phyloP scores from a whole-genome alignment of 2,797 vertebrate species.

The Eulemur albifrons region DNA sequence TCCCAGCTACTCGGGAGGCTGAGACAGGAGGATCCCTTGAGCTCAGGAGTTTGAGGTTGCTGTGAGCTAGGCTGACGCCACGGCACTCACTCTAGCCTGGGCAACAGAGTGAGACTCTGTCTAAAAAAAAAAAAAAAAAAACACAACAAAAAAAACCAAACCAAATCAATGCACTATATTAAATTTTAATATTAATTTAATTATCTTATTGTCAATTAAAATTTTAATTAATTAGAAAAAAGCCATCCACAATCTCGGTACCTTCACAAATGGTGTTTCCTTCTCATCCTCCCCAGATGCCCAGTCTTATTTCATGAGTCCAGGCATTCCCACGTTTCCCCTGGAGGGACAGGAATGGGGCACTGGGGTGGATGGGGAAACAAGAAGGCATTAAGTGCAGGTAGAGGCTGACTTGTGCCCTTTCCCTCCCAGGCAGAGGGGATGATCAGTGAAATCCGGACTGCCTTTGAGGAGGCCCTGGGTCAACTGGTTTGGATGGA shows the following conservation, averaged over 20 bases:
- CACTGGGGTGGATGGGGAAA: accelerated
- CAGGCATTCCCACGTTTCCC: not conserved
- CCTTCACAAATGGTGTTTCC: not conserved
- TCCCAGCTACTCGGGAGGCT: no score
- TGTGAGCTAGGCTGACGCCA: no score
- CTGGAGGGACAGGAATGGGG: not conserved
- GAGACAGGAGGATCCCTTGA: no score
- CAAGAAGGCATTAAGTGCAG: not conserved
- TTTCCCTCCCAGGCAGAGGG: conserved; percentile 90
- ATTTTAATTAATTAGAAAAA: conserved; percentile 19
- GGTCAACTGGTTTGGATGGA: conserved; percentile 95
- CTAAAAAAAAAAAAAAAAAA: no score
- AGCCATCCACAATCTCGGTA: not conserved
- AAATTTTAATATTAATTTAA: conserved; percentile 15
- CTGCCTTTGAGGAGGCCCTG: conserved; percentile 92
- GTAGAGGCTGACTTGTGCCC: not conserved
- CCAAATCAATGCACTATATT: not conserved
- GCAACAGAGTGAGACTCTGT: not conserved
- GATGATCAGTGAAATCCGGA: conserved; percentile 95
- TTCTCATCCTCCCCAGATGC: not conserved
- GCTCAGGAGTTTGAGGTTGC: no score
- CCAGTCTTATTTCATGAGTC: not conserved
- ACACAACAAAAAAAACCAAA: no score
- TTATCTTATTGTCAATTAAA: not conserved
- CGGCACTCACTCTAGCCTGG: not conserved